Evolutionary conservation across 2,888 invertebrate species (phyloP).

Genomic region (Plagodis pulveraria): DNA sequence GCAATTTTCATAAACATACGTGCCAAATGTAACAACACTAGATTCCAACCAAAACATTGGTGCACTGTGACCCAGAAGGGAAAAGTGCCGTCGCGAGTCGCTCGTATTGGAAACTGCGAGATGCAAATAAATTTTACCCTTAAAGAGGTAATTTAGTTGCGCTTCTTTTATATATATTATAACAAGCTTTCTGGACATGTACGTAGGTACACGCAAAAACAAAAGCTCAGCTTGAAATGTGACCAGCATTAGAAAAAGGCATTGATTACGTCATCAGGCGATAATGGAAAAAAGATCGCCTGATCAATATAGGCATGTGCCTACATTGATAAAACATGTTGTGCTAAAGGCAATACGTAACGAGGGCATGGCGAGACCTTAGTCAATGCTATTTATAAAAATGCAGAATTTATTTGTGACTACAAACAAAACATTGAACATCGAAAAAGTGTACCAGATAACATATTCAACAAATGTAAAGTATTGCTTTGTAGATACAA

Average conservation of each 20-base stretch:
- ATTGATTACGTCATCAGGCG: constrained; percentile 10
- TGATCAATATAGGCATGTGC: no score
- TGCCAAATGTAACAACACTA: constrained; percentile 11
- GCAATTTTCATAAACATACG: no score
- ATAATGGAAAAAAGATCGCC: no score
- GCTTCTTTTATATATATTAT: neutral
- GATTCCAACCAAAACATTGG: constrained; percentile 21
- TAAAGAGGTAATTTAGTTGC: constrained; percentile 6
- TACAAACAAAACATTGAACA: no score
- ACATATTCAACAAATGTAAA: no score
- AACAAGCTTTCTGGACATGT: constrained; percentile 30
- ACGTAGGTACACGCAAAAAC: constrained; percentile 33
- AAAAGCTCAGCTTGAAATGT: constrained; percentile 20
- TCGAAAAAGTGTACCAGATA: no score
- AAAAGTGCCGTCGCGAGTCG: constrained; percentile 11
- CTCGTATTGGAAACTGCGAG: constrained; percentile 1
- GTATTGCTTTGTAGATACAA: no score
- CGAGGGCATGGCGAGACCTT: constrained; percentile 8
- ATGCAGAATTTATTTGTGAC: neutral
- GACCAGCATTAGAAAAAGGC: constrained; percentile 17
- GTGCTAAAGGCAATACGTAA: constrained; percentile 14
- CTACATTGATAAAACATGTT: constrained; percentile 2
- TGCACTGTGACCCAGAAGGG: constrained; percentile 31
- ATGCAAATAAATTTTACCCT: constrained; percentile 8
- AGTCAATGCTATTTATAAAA: constrained; percentile 6